Evolutionary conservation across 2,888 invertebrate genomes (phyloP), one percentile per base, ranked within the genome.

Genomic region (Macroteleia sp.): DNA sequence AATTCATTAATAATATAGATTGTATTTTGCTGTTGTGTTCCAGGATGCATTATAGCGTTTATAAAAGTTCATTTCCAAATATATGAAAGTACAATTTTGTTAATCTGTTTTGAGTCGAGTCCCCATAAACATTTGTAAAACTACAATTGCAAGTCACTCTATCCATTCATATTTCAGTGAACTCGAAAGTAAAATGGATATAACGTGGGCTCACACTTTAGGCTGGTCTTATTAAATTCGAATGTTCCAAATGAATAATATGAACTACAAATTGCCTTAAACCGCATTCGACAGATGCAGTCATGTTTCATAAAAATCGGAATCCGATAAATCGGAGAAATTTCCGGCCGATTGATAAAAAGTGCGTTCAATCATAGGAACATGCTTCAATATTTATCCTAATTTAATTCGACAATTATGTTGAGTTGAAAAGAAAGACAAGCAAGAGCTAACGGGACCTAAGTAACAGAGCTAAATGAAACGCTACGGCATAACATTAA

Each of bases 171-270:
- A 54, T 54, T 44, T 54, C 42, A 32, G 44, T 19, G 14, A 44
- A 25, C 30, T 32, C 32, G 67, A 67, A 67, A 67, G 67, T 67
- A 46, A 67, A 56, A 56, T 12, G 9, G 46, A 9, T 28, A 41
- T 48, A 69, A 69, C 59, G 46, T 41, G 67, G 57, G 44, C 41
- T 57, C 67, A 57, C 57, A 69, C 42, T 59, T 57, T 41, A 59
- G 57, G 42, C 17, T 17, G 25, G 34, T 69, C 42, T 59, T 50
- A 69, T 69, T 69, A 52, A 69, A 59, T 59, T 50, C 36, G 69
- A 59, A 48, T 16, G 34, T 19, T 16, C 8, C 50, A 28, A 32
- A 50, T 69, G 57, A 59, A 59, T 69, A 69, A 69, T 69, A 41
- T 14, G 20, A 17, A 20, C 12, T 20, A 34, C 32, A 52, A 64